Conservation (phyloP, 2,888 invertebrate species). For the Apamea epomidion region DNA sequence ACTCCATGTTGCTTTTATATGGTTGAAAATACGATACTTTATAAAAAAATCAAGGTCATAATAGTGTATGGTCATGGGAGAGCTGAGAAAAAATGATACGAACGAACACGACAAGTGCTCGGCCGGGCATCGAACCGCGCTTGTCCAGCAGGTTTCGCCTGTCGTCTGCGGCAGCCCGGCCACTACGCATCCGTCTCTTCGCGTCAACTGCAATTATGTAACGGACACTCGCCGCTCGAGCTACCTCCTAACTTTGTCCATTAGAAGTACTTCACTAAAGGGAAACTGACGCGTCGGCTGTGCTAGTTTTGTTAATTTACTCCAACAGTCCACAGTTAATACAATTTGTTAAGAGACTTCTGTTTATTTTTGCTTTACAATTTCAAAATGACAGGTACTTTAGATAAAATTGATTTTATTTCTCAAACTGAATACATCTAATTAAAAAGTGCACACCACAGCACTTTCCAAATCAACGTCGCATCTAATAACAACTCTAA, state of each 20-base stretch:
- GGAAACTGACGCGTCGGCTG: constrained; percentile 25
- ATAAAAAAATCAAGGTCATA: constrained; percentile 72
- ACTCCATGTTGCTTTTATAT: constrained; percentile 25
- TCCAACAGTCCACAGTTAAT: constrained; percentile 10
- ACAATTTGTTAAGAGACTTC: constrained; percentile 23
- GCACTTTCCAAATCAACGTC: constrained; percentile 54
- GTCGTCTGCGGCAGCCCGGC: constrained; percentile 65
- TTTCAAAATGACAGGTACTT: neutral
- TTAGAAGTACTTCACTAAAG: constrained; percentile 46
- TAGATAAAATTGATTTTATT: neutral
- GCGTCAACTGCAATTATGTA: constrained; percentile 82
- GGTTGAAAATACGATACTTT: constrained; percentile 27
- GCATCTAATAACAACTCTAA: constrained; percentile 25
- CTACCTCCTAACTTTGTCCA: constrained; percentile 65
- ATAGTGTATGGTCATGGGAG: constrained; percentile 70
- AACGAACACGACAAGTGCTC: constrained; percentile 78
- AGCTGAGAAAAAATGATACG: constrained; percentile 72
- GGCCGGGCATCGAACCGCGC: constrained; percentile 83
- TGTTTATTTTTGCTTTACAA: neutral
- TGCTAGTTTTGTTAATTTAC: constrained; percentile 38
- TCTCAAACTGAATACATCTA: constrained; percentile 16
- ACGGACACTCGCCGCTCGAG: constrained; percentile 70
- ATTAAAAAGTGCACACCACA: constrained; percentile 17
- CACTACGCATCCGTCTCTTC: constrained; percentile 75
- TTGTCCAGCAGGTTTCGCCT: constrained; percentile 81